A percentile compares a stretch with the other conserved stretches of the same genome.
phyloP scores from a whole-genome alignment of 2,888 invertebrate genomes.

The Allolobophora icterica region DNA sequence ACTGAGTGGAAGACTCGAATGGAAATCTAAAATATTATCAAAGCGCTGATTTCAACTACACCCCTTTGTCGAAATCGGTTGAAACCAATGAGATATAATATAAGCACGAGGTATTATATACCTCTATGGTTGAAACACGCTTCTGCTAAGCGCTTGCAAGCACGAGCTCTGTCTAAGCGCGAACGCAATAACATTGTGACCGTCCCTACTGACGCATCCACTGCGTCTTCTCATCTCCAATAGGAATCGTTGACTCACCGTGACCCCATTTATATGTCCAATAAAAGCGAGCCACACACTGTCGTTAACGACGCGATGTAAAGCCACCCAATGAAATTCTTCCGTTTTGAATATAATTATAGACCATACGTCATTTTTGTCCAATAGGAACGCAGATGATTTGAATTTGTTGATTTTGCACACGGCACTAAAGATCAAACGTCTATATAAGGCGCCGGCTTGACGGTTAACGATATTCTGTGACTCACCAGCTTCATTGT shows the following conservation, averaged over 20 bases:
- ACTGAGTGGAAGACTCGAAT: too few species aligned
- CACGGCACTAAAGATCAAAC: background rate
- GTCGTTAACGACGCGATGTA: background rate
- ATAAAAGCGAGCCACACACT: background rate
- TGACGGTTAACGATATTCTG: background rate
- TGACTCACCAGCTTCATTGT: conserved; percentile 24
- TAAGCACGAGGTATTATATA: too few species aligned
- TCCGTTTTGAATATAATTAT: background rate
- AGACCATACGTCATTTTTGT: background rate
- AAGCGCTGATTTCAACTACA: too few species aligned
- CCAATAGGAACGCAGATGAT: background rate
- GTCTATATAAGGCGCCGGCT: background rate
- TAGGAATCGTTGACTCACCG: background rate
- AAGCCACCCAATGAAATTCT: background rate
- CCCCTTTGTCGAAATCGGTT: too few species aligned
- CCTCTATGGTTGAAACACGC: too few species aligned
- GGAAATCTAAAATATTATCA: too few species aligned
- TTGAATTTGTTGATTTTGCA: conserved; percentile 22
- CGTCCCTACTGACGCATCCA: background rate
- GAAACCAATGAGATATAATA: too few species aligned
- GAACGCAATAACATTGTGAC: background rate
- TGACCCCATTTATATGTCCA: background rate
- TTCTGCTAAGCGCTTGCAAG: too few species aligned
- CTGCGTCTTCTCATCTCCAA: background rate
- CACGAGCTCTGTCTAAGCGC: background rate